Evolutionary conservation across 2,888 invertebrate species (phyloP), one percentile per base, ranked within the genome.

Genomic region (Tigriopus californicus): DNA sequence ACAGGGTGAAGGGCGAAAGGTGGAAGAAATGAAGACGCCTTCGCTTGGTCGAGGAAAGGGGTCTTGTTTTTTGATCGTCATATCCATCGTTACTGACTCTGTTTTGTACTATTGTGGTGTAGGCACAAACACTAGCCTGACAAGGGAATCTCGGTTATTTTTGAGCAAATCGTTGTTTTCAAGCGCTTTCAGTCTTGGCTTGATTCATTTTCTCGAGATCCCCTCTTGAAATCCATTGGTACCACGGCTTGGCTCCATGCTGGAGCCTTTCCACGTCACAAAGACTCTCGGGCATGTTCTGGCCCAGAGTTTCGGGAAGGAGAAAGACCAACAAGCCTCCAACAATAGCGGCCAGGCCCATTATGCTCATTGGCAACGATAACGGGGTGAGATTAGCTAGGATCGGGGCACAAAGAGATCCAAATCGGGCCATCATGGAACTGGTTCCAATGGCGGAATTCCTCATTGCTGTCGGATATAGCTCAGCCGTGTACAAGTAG

Each of bases 401-500:
- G 15, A 51, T 22, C 20, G 52, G 52, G 11, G 52, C 52, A 11
- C 22, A 18, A 24, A 51, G 20, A 11, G 22, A 20, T 24, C 52
- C 52, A 24, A 51, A 8, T 24, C 52, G 8, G 15, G 24, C 52
- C 20, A 22, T 24, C 52, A 51, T 51, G 4, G 52, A 51, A 22
- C 22, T 25, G 20, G 33, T 22, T 15, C 52, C 52, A 15, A 51
- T 25, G 15, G 33, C 52, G 8, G 52, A 24, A n/a, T 51, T 51
- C 12, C 52, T 22, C 13, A 51, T 24, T 24, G 15, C 15, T 1
- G 52, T 51, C 1, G 52, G 52, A 51, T 51, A 51, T 22, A 51
- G 4, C 52, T 51, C 52, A 18, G 52, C 52, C 20, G 52, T 51
- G 22, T 51, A 51, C 22, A 51, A 25, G 33, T 51, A 51, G 15